Conservation (phyloP, 2,888 invertebrate genomes). For the Temnothorax unifasciatus region DNA sequence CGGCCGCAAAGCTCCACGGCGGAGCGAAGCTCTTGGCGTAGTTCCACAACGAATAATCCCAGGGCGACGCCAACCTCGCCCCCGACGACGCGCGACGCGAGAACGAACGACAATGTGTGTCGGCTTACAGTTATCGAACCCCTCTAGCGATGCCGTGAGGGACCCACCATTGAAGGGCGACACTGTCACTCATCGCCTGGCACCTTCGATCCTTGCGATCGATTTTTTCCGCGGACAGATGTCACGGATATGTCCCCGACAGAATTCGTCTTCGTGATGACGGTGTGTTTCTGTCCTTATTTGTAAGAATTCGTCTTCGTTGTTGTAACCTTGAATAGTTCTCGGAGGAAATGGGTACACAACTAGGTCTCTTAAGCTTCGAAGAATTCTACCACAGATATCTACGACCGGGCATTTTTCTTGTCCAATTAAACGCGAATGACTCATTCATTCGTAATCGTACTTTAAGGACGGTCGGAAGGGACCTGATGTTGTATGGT, state of each 20-base stretch:
- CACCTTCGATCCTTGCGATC: not conserved
- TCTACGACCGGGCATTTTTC: conserved; percentile 3
- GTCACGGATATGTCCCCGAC: not conserved
- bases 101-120: conserved; percentile 62
- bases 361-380: conserved; percentile 25
- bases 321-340: conserved; percentile 7
- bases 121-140: conserved; percentile 44
- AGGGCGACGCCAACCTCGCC: conserved; percentile 36
- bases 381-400: conserved; percentile 18
- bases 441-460: conserved; percentile 64
- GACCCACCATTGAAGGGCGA: conserved; percentile 12
- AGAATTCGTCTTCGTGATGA: conserved; percentile 13
- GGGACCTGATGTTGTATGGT: not conserved
- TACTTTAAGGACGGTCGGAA: conserved; percentile 29
- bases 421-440: conserved; percentile 52
- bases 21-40: conserved; percentile 55
- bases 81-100: conserved; percentile 60
- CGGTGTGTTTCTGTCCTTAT: not conserved
- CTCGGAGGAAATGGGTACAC: conserved; percentile 31
- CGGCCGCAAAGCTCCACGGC: conserved; percentile 19
- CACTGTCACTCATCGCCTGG: conserved; percentile 14
- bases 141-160: conserved; percentile 33
- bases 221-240: not conserved
- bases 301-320: conserved; percentile 21
- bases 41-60: conserved; percentile 66